Base-by-base conservation (phyloP, 2,113 vertebrate genomes). In the Ursus arctos region DNA sequence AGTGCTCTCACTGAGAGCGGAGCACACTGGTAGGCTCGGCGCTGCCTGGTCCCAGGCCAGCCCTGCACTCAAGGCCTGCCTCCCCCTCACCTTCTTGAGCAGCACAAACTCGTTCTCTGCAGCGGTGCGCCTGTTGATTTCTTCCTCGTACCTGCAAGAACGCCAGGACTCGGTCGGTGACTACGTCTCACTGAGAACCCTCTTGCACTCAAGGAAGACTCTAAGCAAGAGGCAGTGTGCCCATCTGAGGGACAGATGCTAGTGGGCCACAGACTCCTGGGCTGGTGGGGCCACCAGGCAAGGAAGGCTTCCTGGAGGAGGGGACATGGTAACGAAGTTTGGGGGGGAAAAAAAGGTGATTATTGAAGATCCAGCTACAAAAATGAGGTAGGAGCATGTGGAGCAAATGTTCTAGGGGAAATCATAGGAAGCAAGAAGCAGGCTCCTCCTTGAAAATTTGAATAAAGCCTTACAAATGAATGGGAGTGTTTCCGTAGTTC, bases 51-150 rank as follows among this genome's bases (percentile, higher is more conserved):
- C 61, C 57, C 43, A 51, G 24, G 16, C 15, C 69, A 71, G 10
- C 57, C 65, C 51, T 0, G 16, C n/a, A 21, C 12, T 33, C 61
- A 4, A 26, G 33, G 2, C 40, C 57, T 11, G 53, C 43, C 36
- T 18, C 72, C n/a, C 43, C 1, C 97, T 98, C 96, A 99, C 99
- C 99, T 99, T 99, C 98, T 99, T 99, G 79, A 99, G 98, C 97
- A 99, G 98, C 97, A 99, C 99, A 98, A 99, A 99, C 63, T 99
- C 99, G 0, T 99, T 99, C 97, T 99, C 99, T 28, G 99, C 99
- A 76, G 97, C 96, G 4, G 99, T 99, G 77, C 99, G 98, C 59
- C 98, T 99, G 99, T 99, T 99, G 98, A 99, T 99, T 98, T 99
- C 99, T 49, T 99, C 99, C 93, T 99, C 99, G 6, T 99, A 99